A percentile compares a stretch with the other conserved stretches of the same genome.
Conservation (phyloP, 2,797 vertebrate species). For the Benthosema pterotum region DNA sequence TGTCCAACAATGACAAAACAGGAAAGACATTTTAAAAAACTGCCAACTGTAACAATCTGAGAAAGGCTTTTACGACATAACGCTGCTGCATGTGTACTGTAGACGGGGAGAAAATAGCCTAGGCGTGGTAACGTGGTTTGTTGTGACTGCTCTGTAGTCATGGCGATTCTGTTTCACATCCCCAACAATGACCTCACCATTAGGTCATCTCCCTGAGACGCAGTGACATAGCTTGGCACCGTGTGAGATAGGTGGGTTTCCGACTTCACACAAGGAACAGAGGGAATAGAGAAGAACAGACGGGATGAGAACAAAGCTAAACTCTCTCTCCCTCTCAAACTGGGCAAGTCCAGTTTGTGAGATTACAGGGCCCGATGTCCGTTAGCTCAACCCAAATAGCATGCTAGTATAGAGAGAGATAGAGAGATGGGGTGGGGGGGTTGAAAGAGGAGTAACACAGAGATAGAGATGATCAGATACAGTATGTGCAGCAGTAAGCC, state of each 20-base stretch:
- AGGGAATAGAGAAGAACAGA: neutral
- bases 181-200: constrained; percentile 46
- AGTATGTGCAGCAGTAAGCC: constrained; percentile 10
- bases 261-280: neutral
- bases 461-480: constrained; percentile 11
- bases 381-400: neutral
- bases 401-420: neutral
- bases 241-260: neutral
- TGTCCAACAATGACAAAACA: constrained; percentile 6
- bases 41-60: neutral
- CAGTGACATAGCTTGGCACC: neutral
- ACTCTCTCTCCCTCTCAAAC: neutral
- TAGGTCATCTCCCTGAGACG: constrained; percentile 12
- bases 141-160: constrained; percentile 35
- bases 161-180: constrained; percentile 45
- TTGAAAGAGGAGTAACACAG: constrained; percentile 6
- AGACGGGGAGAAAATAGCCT: constrained; percentile 33
- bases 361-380: neutral
- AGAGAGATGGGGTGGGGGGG: neutral
- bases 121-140: constrained; percentile 39
- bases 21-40: constrained; percentile 3
- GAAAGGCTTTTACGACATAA: constrained; percentile 20
- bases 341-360: neutral
- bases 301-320: neutral
- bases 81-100: neutral